phyloP scores from a whole-genome alignment of 2,888 invertebrate genomes.

The Parthenolecanium corni region DNA sequence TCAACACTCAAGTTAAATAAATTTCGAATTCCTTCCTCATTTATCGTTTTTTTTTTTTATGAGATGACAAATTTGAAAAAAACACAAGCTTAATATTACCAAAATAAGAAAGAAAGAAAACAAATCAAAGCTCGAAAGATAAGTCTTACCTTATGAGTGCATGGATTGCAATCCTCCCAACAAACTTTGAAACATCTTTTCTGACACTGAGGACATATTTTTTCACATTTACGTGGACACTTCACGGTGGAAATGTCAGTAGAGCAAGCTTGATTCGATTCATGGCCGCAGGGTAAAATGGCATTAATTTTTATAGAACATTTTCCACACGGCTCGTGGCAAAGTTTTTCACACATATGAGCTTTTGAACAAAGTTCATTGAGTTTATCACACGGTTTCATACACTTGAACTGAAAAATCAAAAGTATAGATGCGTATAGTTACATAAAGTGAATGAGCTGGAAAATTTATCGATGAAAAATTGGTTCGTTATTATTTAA shows the following conservation, averaged over 20 bases:
- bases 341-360: conserved; percentile 44
- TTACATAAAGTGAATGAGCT: too few species aligned
- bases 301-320: conserved; percentile 43
- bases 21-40: too few species aligned
- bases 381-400: conserved; percentile 41
- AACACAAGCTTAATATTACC: background rate
- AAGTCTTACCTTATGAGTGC: conserved; percentile 4
- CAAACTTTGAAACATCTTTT: conserved; percentile 41
- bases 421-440: background rate
- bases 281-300: conserved; percentile 44
- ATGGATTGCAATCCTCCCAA: conserved; percentile 40
- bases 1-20: too few species aligned
- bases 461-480: background rate
- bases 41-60: too few species aligned
- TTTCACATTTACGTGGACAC: background rate
- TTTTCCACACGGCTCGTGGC: conserved; percentile 42
- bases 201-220: conserved; percentile 32
- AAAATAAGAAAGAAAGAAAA: background rate
- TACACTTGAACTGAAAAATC: conserved; percentile 40
- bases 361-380: conserved; percentile 42
- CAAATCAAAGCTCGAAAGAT: background rate
- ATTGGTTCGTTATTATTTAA: background rate
- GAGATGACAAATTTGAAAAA: background rate
- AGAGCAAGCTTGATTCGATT: conserved; percentile 39
- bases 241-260: background rate